Evolutionary conservation across 1,140 invertebrate species (phyloP).

Genomic region (Archivesica marissinica): DNA sequence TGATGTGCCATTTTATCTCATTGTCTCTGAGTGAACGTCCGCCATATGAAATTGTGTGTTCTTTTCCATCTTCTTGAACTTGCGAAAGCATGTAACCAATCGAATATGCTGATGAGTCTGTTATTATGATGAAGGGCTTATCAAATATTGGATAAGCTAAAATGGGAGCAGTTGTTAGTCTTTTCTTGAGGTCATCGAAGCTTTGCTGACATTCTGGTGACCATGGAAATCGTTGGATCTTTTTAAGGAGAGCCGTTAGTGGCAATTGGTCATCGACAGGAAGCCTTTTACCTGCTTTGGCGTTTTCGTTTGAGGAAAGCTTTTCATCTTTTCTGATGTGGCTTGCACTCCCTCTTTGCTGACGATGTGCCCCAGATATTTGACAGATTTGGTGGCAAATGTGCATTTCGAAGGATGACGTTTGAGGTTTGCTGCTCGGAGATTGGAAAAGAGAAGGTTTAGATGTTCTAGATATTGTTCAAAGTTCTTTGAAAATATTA

Average conservation of each 20-base stretch:
- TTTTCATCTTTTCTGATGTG: not conserved
- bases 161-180: not conserved
- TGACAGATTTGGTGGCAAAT: not conserved
- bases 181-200: not conserved
- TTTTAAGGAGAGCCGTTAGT: not conserved
- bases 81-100: slow-evolving; percentile 75
- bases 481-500: slow-evolving; percentile 23
- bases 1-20: slow-evolving; percentile 57
- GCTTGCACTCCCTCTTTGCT: not conserved
- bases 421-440: not conserved
- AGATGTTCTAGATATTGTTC: not conserved
- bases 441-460: not conserved
- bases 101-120: slow-evolving; percentile 66
- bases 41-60: slow-evolving; percentile 49
- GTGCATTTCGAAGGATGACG: not conserved
- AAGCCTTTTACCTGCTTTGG: slow-evolving; percentile 1
- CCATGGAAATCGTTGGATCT: not conserved
- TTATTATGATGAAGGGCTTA: slow-evolving; percentile 8
- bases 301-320: not conserved
- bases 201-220: not conserved
- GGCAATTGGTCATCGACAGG: not conserved
- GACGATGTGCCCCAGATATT: slow-evolving; percentile 8
- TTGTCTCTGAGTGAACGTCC: slow-evolving; percentile 47
- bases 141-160: slow-evolving; percentile 7
- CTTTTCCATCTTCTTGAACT: slow-evolving; percentile 56